These are phyloP conservation scores for Gryllus bimaculatus DNA, from an alignment of 1,140 invertebrate genomes.

Conservation along the genomic window DNA sequence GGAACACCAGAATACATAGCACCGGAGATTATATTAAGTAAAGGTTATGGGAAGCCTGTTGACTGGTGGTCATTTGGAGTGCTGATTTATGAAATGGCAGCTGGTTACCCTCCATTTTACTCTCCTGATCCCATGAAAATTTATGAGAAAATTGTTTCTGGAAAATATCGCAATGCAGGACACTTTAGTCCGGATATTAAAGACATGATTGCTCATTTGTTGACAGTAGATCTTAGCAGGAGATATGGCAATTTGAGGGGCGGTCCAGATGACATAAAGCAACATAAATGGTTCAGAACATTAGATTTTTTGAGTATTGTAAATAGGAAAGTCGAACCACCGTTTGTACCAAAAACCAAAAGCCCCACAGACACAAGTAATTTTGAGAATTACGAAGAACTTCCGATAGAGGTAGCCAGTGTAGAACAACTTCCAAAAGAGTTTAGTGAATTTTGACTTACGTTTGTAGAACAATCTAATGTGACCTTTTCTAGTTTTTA, in stretches of 20 bases:
- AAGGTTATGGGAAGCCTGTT: conserved; percentile 90
- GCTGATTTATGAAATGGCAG: conserved; percentile 74
- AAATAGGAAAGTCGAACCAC: conserved; percentile 65
- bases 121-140: conserved; percentile 76
- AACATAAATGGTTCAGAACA: conserved; percentile 64
- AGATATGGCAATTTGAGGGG: conserved; percentile 65
- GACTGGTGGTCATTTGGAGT: conserved; percentile 97
- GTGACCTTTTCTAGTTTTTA: too few relatives aligned
- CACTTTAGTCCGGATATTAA: conserved; percentile 66
- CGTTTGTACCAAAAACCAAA: conserved; percentile 63
- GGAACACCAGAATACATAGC: conserved; percentile 95
- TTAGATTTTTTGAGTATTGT: conserved; percentile 81
- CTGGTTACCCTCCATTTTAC: conserved; percentile 76
- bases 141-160: conserved; percentile 77
- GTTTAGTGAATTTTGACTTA: conserved; percentile 32
- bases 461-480: conserved; percentile 39
- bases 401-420: conserved; percentile 28
- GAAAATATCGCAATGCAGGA: conserved; percentile 59
- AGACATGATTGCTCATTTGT: conserved; percentile 76
- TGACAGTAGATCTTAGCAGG: conserved; percentile 79
- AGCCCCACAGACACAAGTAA: conserved; percentile 63
- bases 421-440: neutral
- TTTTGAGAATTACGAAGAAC: conserved; percentile 66
- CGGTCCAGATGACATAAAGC: conserved; percentile 63
- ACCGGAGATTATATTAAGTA: conserved; percentile 88